Evolutionary conservation across 92 coral and sea anemone species (phyloP), one percentile per base, ranked within the genome.

Genomic region (Palythoa caribaeorum): DNA sequence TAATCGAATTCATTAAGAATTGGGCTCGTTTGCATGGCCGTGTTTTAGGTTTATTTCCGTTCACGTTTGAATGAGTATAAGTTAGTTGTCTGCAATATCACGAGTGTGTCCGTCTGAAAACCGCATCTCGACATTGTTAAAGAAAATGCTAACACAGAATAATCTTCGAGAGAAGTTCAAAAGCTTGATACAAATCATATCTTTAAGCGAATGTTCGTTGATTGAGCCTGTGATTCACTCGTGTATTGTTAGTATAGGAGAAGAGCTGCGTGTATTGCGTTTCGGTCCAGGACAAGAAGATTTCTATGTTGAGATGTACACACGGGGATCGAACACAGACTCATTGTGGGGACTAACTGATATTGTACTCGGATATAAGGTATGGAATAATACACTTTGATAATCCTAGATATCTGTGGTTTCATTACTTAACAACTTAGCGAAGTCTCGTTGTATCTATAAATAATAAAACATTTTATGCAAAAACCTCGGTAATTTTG

Each of bases 351-450:
- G 86, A 44, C 86, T 66, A 16, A 48, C 86, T 3, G 86, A 81
- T n/a, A 48, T 81, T 59, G 40, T 81, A 20, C 74, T 81, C 20
- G 86, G 86, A 20, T 81, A 81, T 47, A 81, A 81, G 86, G 86
- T 81, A 66, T 3, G 36, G 5, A 3, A 44, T 44, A 8, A 44
- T 0, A 44, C 7, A 44, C 28, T 28, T 28, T 28, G 28, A 28
- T 28, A 28, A 28, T 28, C 28, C 28, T 28, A 28, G 0, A 28
- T 28, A 28, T 28, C 28, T 0, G 28, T 28, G 28, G 28, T 28
- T 28, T 28, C 28, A 28, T 28, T 44, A 44, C 5, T 5, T 2
- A 2, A 44, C 50, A 44, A 44, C 50, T 8, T 44, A 44, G 5
- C 50, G 50, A 44, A 8, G 7, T 0, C 6, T 4, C 6, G 5